phyloP scores from a whole-genome alignment of 2,797 vertebrate species.

The Macrochelys suwanniensis region DNA sequence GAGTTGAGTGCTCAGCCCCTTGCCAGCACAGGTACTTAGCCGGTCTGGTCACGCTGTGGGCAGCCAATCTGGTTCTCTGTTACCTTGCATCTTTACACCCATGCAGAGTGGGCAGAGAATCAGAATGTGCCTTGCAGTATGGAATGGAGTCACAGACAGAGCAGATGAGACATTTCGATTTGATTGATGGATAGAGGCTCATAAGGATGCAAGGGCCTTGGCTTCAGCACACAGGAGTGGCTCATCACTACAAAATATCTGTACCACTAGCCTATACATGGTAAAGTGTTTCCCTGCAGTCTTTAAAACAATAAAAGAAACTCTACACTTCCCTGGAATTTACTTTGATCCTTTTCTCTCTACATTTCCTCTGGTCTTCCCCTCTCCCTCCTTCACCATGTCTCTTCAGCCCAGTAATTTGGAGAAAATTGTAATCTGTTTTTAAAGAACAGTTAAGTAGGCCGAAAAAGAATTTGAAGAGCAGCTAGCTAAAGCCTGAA shows the following conservation, averaged over 20 bases:
- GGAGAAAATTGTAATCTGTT: not conserved
- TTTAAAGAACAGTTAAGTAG: not conserved
- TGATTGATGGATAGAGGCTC: not conserved
- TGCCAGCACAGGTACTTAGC: accelerated
- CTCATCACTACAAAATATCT: not conserved
- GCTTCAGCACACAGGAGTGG: not conserved
- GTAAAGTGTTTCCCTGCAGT: not conserved
- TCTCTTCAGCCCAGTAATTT: not conserved
- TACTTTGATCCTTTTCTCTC: not conserved
- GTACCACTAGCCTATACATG: not conserved
- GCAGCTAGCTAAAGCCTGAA: not conserved
- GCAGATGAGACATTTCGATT: not conserved
- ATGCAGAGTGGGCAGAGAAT: not conserved
- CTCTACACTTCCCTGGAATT: not conserved
- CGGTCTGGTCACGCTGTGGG: not conserved
- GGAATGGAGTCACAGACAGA: not conserved
- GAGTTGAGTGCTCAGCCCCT: not conserved
- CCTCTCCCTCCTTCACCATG: not conserved
- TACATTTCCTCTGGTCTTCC: not conserved
- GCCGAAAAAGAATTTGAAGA: not conserved
- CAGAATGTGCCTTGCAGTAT: not conserved
- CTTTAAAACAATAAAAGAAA: not conserved
- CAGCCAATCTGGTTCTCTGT: not conserved
- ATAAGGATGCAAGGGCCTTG: not conserved
- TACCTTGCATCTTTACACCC: not conserved